Evolutionary conservation across 2,113 vertebrate genomes (phyloP), one percentile per base, ranked within the genome.

Genomic region (Syrrhaptes paradoxus): DNA sequence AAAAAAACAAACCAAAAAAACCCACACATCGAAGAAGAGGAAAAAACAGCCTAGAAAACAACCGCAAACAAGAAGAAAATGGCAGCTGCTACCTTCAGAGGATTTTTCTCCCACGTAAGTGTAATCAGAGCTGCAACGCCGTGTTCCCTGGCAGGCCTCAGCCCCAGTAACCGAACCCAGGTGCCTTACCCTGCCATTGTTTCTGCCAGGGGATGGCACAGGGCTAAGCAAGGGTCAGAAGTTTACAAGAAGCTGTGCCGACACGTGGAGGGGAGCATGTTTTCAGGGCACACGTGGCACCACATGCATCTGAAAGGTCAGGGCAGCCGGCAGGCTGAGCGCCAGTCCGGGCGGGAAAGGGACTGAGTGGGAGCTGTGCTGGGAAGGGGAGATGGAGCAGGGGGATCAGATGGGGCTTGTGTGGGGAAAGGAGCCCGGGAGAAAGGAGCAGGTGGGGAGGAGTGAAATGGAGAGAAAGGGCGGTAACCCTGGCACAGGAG

Each of bases 401-500:
- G 22, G 15, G 20, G 2, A 54, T 4, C 6, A 1, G 13, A 12
- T 0, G 3, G 38, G 45, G 12, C 41, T 59, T 3, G 46, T 2
- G 34, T 7, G 24, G 34, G 32, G 34, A 86, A 68, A 73, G 75
- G 31, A 36, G 49, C 12, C 2, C 5, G 13, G 10, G 73, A 14
- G 29, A 81, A 14, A 32, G 13, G 17, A n/a, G 9, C 1, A 4
- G 15, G 18, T 1, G 0, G 0, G 0, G 36, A 38, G 65, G 4
- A 57, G 24, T 17, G 26, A 36, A 55, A 28, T 2, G 26, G 29
- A 18, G 49, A 32, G 43, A 21, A 17, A n/a, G 22, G 58, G 57
- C 38, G 18, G 22, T 3, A 6, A 9, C 9, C 6, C 14, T 2
- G 57, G 66, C 62, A 51, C n/a, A 29, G 29, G 24, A 54, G 57